Base-by-base conservation (phyloP, 2,888 invertebrate species). In the Aphodius sticticus region DNA sequence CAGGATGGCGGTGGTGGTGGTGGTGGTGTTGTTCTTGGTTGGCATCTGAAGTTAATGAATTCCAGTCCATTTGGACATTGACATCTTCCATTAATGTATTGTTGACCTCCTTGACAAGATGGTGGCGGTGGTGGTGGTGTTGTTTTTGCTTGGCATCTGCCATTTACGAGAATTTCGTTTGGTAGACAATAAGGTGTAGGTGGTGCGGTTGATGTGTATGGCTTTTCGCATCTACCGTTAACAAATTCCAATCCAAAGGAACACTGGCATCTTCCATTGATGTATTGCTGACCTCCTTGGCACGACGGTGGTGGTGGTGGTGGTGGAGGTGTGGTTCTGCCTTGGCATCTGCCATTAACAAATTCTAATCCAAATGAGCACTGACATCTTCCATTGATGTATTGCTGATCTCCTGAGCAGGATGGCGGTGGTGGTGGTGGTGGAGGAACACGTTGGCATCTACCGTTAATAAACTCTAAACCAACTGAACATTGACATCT, bases 321-420 rank as follows among this genome's bases (percentile, higher is more conserved):
- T 12, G 53, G 53, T n/a, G 71, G 12, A 7, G 74, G 74, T 36
- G 35, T 74, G 14, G 74, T 71, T 6, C 14, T 37, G 26, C 6
- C 35, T 79, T 76, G 77, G 16, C 79, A 79, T 76, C 70, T 76
- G 12, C 79, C 79, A 38, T 77, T 77, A 4, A 77, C 72, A n/a
- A 69, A 74, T 26, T 9, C n/a, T 6, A 69, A 77, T 35, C 36
- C 26, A 53, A 38, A 76, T 5, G 15, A 16, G 15, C 69, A 26
- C 35, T 71, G 71, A 70, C 79, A 79, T 76, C 69, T 76, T 38
- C 77, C 79, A 35, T 80, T 77, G 1, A 76, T n/a, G 4, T 69
- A 70, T 16, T 37, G 35, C 37, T 74, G 53, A 15, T 16, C 70
- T 15, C 36, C 69, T 12, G n/a, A 14, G 37, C 79, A 79, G 0